Evolutionary conservation across 2,888 invertebrate genomes (phyloP).

Genomic region (Diplazon laetatorius): DNA sequence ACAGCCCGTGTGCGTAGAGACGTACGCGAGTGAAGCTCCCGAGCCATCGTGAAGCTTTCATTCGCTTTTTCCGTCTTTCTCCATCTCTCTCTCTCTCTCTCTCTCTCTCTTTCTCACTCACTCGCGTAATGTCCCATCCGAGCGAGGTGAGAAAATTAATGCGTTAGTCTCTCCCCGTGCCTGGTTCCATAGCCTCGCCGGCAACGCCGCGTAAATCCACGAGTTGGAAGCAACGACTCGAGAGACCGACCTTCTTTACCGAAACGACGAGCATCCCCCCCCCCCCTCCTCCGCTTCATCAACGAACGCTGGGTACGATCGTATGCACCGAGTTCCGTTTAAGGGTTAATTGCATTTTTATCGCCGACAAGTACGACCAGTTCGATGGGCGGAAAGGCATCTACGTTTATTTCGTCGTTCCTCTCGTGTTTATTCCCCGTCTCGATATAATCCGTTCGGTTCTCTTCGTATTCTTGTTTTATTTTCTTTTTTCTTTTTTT

Average conservation of each 20-base stretch:
- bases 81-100: slow-evolving; percentile 24
- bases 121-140: slow-evolving; percentile 18
- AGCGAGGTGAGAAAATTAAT: slow-evolving; percentile 64
- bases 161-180: slow-evolving; percentile 55
- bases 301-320: slow-evolving; percentile 24
- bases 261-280: slow-evolving; percentile 44
- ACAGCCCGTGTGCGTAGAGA: slow-evolving; percentile 63
- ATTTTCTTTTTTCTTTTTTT: slow-evolving; percentile 26
- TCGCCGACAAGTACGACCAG: slow-evolving; percentile 62
- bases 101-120: slow-evolving; percentile 20
- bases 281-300: too few relatives aligned
- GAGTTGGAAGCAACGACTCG: slow-evolving; percentile 40
- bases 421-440: slow-evolving; percentile 42
- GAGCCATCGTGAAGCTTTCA: slow-evolving; percentile 61
- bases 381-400: slow-evolving; percentile 51
- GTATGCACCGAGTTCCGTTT: slow-evolving; percentile 56
- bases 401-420: slow-evolving; percentile 40
- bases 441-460: slow-evolving; percentile 40
- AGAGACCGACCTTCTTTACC: slow-evolving; percentile 36
- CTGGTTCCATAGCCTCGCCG: slow-evolving; percentile 21
- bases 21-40: slow-evolving; percentile 46
- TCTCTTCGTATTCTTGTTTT: neutral
- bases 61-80: slow-evolving; percentile 37
- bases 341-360: slow-evolving; percentile 66
- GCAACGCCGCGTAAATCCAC: slow-evolving; percentile 51